Percentiles rank a stretch among this genome's conserved stretches.
These are phyloP conservation scores for Drosophila repleta DNA, from an alignment of 1,140 invertebrate genomes.

Conservation along the genomic window DNA sequence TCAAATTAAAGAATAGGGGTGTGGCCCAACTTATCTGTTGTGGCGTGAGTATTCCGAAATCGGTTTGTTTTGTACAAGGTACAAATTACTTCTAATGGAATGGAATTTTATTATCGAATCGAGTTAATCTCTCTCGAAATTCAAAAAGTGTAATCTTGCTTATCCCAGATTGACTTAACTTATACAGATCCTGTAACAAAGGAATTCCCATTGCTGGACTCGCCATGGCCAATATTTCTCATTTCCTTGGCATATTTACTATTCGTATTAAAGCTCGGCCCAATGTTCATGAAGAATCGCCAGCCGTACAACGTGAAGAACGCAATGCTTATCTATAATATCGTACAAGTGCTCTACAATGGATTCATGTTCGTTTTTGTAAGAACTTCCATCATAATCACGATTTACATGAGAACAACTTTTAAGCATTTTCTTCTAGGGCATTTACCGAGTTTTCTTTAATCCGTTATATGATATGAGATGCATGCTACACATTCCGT, in stretches of 20 bases:
- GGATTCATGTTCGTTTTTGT: conserved; percentile 4
- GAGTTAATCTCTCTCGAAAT: too few relatives aligned
- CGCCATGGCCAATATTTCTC: conserved; percentile 79
- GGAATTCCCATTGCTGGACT: neutral
- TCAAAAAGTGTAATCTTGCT: too few relatives aligned
- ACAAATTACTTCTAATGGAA: too few relatives aligned
- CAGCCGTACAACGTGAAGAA: conserved; percentile 91
- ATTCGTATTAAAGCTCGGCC: conserved; percentile 87
- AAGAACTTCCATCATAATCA: neutral
- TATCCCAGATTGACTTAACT: too few relatives aligned
- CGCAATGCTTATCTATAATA: conserved; percentile 91
- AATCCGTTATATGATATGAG: neutral
- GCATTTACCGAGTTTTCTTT: neutral
- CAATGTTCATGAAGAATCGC: conserved; percentile 91
- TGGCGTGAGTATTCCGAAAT: too few relatives aligned
- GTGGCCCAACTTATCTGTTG: too few relatives aligned
- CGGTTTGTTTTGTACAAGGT: too few relatives aligned
- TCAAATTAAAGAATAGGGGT: too few relatives aligned
- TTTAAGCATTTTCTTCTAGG: conserved; percentile 3
- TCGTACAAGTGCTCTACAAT: conserved; percentile 85
- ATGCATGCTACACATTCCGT: neutral
- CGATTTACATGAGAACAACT: too few relatives aligned
- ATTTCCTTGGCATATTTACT: conserved; percentile 90
- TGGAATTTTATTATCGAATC: too few relatives aligned
- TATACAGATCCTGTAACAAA: conserved; percentile 10